Evolutionary conservation across 2,888 invertebrate genomes (phyloP).

Genomic region (Callosobruchus maculatus): DNA sequence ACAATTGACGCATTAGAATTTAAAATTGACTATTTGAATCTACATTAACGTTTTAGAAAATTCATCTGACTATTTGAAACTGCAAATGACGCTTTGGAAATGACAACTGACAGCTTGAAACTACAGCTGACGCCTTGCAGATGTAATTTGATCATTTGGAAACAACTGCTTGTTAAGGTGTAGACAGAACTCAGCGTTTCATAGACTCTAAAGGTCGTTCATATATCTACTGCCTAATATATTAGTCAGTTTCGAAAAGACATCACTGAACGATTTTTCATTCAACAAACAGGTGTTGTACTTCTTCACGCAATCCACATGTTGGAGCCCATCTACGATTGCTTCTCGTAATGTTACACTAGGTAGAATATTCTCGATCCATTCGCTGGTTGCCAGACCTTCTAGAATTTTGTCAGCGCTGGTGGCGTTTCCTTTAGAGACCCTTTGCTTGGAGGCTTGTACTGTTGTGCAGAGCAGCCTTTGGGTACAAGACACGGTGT

Average conservation of each 20-base stretch:
- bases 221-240: neutral
- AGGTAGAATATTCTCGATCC: conserved; percentile 30
- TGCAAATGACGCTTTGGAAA: no score
- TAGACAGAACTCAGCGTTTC: no score
- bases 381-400: conserved; percentile 49
- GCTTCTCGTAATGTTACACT: neutral
- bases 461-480: conserved; percentile 56
- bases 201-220: no score
- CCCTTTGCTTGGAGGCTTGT: conserved; percentile 45
- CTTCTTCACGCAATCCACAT: neutral
- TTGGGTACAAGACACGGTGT: conserved; percentile 61
- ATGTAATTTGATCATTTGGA: no score
- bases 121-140: no score
- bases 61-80: no score
- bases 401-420: conserved; percentile 52
- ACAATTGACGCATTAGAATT: no score
- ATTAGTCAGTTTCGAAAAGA: neutral
- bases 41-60: no score
- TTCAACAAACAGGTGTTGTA: neutral
- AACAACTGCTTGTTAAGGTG: no score
- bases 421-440: conserved; percentile 43
- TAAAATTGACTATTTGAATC: no score
- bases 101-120: no score
- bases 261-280: neutral
- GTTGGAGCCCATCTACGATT: neutral